These are phyloP conservation scores for Phrynocephalus forsythii DNA, from an alignment of 2,797 vertebrate genomes.

Conservation along the genomic window DNA sequence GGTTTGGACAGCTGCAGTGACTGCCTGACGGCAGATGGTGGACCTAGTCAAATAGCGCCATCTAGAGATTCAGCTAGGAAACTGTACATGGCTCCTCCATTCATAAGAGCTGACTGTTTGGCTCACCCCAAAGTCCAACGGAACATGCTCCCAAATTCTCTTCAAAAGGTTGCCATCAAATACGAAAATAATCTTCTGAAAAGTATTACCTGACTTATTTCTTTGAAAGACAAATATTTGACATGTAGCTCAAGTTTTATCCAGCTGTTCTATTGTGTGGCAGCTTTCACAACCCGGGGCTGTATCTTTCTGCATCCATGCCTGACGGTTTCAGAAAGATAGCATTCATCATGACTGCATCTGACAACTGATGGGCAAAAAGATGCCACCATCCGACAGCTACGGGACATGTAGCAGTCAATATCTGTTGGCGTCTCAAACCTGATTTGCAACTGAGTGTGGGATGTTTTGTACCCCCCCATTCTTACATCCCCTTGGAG, in stretches of 20 bases:
- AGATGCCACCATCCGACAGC: not conserved
- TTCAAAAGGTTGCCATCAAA: not conserved
- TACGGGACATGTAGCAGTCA: not conserved
- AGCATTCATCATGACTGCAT: not conserved
- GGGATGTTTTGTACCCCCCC: not conserved
- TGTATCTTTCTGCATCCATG: not conserved
- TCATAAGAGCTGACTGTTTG: not conserved
- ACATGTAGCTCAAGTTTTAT: not conserved
- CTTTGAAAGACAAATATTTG: not conserved
- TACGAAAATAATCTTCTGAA: not conserved
- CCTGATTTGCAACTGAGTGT: not conserved
- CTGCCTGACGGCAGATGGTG: not conserved
- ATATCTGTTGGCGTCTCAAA: not conserved
- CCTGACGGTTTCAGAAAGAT: not conserved
- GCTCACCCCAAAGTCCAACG: not conserved
- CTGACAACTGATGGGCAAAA: not conserved
- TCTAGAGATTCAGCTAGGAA: conserved; percentile 4
- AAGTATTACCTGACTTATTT: not conserved
- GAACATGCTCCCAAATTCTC: not conserved
- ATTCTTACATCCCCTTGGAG: not conserved
- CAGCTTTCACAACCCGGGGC: not conserved
- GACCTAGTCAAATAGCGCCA: conserved; percentile 26
- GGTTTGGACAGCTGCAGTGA: not conserved
- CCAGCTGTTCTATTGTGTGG: not conserved
- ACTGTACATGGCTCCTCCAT: not conserved